Evolutionary conservation across 2,888 invertebrate genomes (phyloP), one percentile per base, ranked within the genome.

Genomic region (Drosophila recens): DNA sequence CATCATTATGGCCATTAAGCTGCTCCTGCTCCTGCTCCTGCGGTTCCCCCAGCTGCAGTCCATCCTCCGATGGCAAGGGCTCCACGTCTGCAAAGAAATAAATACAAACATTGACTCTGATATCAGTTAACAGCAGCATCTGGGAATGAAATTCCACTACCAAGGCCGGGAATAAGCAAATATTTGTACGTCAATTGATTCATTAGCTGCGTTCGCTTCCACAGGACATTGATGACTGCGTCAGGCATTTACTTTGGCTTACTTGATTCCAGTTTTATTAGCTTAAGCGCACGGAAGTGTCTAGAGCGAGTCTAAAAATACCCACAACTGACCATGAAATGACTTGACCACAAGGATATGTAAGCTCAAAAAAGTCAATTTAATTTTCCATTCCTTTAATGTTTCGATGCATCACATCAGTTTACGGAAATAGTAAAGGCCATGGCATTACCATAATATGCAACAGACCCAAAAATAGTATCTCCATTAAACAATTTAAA

Each of bases 401-500:
- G n/a, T n/a, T n/a, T n/a, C n/a, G n/a, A n/a, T n/a, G 27, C 27
- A 33, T 27, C 23, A 30, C 46, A 53, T 30, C 40, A 10, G 34
- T 5, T 70, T 68, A 53, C 67, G 83, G 75, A 85, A 72, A 56
- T 62, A 56, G 56, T 40, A 67, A 34, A 67, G 46, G 66, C 65
- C 65, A 17, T n/a, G 30, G 36, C 61, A 88, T 79, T 86, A 71
- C 67, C 78, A 78, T 86, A 84, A 72, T 75, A 80, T 68, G 51
- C 63, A 10, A 69, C 30, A 30, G 8, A 27, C 51, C 70, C 75
- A 52, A 78, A 87, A 75, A 71, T 80, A 82, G 85, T 66, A 56
- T 40, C 52, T 53, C 79, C 80, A 87, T 87, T 75, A 89, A 80
- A 65, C 89, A 89, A 89, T 85, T 89, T 74, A 87, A 77, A 89